Percentiles rank a stretch among this genome's conserved stretches.
phyloP scores from a whole-genome alignment of 2,888 invertebrate species.

The Polyploca ridens region DNA sequence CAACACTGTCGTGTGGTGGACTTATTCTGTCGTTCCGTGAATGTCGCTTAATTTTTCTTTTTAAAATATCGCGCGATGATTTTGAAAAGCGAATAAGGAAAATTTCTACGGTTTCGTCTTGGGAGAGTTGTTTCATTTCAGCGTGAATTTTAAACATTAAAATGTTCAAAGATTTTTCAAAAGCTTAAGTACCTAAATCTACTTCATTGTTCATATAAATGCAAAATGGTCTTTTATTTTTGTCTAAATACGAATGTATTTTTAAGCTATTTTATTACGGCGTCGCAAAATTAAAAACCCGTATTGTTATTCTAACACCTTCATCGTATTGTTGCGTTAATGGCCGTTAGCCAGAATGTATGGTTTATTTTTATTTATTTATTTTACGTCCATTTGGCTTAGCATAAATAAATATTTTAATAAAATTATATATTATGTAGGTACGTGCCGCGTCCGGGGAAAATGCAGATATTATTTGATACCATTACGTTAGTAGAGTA shows the following conservation, averaged over 20 bases:
- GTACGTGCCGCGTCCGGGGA: constrained; percentile 27
- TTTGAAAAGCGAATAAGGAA: not conserved
- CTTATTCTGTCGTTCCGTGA: constrained; percentile 33
- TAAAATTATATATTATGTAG: constrained; percentile 28
- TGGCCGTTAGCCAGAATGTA: not conserved
- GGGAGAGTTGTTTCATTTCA: not conserved
- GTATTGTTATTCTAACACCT: not conserved
- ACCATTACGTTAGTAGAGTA: too few relatives aligned
- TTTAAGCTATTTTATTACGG: not conserved
- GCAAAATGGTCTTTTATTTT: not conserved
- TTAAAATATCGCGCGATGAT: constrained; percentile 6
- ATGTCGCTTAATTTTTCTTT: constrained; percentile 15
- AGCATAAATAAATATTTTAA: constrained; percentile 18
- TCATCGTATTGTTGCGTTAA: not conserved
- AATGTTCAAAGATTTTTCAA: too few relatives aligned
- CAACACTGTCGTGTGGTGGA: constrained; percentile 33
- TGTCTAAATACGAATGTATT: not conserved
- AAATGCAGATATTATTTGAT: too few relatives aligned
- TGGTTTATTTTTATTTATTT: not conserved
- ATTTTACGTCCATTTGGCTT: constrained; percentile 1
- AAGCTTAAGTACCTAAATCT: too few relatives aligned
- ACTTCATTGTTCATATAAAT: too few relatives aligned
- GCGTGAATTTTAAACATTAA: too few relatives aligned
- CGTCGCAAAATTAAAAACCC: not conserved
- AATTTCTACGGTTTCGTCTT: not conserved